phyloP scores from a whole-genome alignment of 2,888 invertebrate genomes.

The Xylota segnis region DNA sequence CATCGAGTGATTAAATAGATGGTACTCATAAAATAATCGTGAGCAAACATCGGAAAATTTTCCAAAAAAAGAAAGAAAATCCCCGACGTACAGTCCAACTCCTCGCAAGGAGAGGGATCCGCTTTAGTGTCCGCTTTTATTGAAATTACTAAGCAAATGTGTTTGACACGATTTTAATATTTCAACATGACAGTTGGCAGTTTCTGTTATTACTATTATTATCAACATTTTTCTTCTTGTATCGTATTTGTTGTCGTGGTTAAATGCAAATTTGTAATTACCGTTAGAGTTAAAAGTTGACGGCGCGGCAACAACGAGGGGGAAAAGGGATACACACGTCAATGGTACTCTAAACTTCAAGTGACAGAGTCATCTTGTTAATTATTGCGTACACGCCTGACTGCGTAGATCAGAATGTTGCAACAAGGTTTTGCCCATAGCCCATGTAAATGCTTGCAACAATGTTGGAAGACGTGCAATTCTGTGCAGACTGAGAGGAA shows the following conservation, averaged over 20 bases:
- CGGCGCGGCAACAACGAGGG: neutral
- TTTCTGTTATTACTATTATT: conserved; percentile 56
- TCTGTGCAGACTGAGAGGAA: conserved; percentile 30
- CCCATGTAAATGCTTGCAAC: conserved; percentile 40
- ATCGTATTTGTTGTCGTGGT: neutral
- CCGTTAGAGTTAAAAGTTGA: neutral
- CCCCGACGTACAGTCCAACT: neutral
- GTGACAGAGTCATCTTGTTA: conserved; percentile 58
- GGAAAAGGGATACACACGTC: conserved; percentile 20
- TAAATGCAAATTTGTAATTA: conserved; percentile 16
- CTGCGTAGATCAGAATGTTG: conserved; percentile 52
- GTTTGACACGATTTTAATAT: conserved; percentile 74
- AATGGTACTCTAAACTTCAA: conserved; percentile 31
- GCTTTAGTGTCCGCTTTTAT: conserved; percentile 54
- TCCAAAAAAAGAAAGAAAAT: conserved; percentile 22
- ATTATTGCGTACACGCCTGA: conserved; percentile 66
- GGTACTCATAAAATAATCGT: conserved; percentile 76
- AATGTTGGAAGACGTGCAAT: conserved; percentile 48
- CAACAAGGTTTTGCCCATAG: conserved; percentile 20
- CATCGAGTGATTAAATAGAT: conserved; percentile 76
- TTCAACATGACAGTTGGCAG: conserved; percentile 71
- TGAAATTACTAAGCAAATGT: conserved; percentile 60
- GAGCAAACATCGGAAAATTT: conserved; percentile 63
- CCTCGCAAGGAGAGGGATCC: neutral
- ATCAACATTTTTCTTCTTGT: conserved; percentile 12